Base-by-base conservation (phyloP, 2,113 vertebrate species). In the Dendrocopos noguchii region DNA sequence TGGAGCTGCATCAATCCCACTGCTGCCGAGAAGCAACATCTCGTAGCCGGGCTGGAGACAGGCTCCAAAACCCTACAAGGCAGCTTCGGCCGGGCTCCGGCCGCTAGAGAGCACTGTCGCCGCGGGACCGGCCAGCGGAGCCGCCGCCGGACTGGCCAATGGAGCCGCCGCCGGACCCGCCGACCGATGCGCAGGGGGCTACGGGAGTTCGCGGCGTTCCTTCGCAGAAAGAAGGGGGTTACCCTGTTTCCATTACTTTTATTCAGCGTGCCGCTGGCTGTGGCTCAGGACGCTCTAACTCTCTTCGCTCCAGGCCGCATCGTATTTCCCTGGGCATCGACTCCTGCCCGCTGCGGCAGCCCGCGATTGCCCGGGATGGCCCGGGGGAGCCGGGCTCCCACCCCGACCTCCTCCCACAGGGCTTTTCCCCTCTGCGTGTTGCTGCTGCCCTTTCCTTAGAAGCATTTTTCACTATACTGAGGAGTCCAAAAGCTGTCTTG, bases 231-330 rank as follows among this genome's bases (percentile, higher is more conserved):
- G 28, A 7, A 3, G 1, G 4, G 11, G 4, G 33, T 55, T 39
- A 8, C 29, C 33, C 22, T 2, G 0, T 29, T 55, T 7, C 53
- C 55, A 12, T 34, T 21, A 3, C 33, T 50, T 70, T n/a, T 46
- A 47, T 47, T 47, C 7, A 28, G 36, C 7, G 5, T 17, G 20
- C 28, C 24, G 5, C 16, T 5, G 14, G 19, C 36, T 28, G 53
- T 5, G 8, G 39, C 31, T 59, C 34, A n/a, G 74, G 55, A 24
- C 8, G 3, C 0, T 15, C 29, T 3, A 2, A 0, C 13, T 59
- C 12, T 3, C 34, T 17, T 9, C 1, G 4, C 29, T 29, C 60
- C 17, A 3, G 20, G 10, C 1, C 5, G 71, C 4, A 1, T 17
- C 4, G 13, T 1, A 2, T 19, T 56, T n/a, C 34, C 19, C 10